Evolutionary conservation across 2,113 vertebrate genomes (phyloP), one percentile per base, ranked within the genome.

Genomic region (Vidua macroura): DNA sequence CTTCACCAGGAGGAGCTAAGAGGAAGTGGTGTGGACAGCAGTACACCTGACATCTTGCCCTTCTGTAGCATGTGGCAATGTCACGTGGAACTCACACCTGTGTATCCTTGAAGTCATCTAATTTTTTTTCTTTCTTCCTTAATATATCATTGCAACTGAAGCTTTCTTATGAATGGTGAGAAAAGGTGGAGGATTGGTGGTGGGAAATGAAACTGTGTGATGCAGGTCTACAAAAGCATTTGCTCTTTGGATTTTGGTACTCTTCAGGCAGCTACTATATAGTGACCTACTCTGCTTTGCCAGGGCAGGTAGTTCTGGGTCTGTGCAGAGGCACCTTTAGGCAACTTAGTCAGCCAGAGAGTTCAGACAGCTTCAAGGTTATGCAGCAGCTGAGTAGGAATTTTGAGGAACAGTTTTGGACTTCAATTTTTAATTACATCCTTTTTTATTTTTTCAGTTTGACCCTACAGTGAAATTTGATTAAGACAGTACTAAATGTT

Each of bases 361-460:
- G 77, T 72, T 83, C 48, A 82, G 48, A 24, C 52, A 78, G 14
- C 52, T 67, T 78, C 92, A 91, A 86, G 69, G 73, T 94, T 89
- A 78, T 44, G 35, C 60, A 83, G 86, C 23, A 96, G 81, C 77
- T 84, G 73, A 96, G 43, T 67, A 51, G 43, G 73, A 92, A 35
- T 91, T 92, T 89, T 84, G 43, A 84, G 48, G 35, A 92, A 72
- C 33, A 52, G 35, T 67, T 88, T 81, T 58, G 56, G 72, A 77
- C 46, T 77, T 93, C 3, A 73, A 52, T 85, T 88, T 94, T 93
- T 88, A 86, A 70, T 91, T 80, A 60, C 12, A 35, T 41, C 28
- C 25, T 88, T 84, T 90, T 85, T 49, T 52, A 33, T 85, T 88
- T 92, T 90, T 95, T 67, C 53, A 60, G 55, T 75, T 92, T 91